Evolutionary conservation across 2,888 invertebrate genomes (phyloP), one percentile per base, ranked within the genome.

Genomic region (Thalpophila matura): DNA sequence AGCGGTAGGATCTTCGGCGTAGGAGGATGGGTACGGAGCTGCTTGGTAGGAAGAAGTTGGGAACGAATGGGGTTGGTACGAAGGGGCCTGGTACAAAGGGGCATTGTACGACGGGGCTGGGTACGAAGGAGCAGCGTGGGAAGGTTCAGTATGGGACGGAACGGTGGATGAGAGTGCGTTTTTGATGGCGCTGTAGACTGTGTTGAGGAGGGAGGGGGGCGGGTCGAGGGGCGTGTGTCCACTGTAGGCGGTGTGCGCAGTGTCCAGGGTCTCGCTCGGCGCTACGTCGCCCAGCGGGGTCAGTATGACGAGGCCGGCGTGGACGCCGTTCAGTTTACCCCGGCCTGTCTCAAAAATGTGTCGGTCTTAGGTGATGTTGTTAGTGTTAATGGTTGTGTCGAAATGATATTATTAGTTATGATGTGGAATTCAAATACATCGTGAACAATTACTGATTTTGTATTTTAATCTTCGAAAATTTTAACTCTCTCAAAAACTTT

Each of bases 341-440:
- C 91, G 90, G 84, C 94, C 95, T 94, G 94, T 91, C 94, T 92
- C 93, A 91, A 84, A 93, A 92, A 91, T 70, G 62, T 73, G 73
- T 55, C 40, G 37, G 68, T 73, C 77, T 79, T 79, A 79, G 72
- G 61, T 64, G 45, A 50, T 67, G 47, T 31, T 49, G 65, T 73
- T 56, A 67, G 38, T 58, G 68, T 43, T 26, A 20, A 37, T 58
- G 37, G 20, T 16, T 33, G 38, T 40, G 43, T 58, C 7, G 0
- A 14, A 27, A 57, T 67, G 31, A 14, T 14, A 51, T 64, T 53
- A 35, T 14, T 31, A n/a, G 31, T 35, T 20, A 47, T 57, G 42
- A 60, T 51, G 37, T 57, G 47, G 18, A 50, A 10, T 46, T 55
- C 14, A 31, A 65, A 35, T 20, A 50, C 9, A n/a, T 10, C 0